A percentile compares a stretch with the other conserved stretches of the same genome.
Evolutionary conservation across 1,140 invertebrate genomes (phyloP).

Genomic region (Bradysia coprophila): DNA sequence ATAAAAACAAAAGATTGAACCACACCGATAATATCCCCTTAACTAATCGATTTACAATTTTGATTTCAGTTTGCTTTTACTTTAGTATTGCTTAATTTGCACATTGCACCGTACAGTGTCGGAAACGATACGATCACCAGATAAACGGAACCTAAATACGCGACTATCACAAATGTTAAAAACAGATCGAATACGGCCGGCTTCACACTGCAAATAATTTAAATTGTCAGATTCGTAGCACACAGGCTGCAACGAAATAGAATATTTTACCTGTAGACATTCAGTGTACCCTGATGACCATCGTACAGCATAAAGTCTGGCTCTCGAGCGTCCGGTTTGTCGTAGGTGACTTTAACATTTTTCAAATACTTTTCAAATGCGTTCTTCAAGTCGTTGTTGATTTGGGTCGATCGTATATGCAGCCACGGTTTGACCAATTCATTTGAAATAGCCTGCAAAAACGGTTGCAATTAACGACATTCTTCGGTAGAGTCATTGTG

Average conservation of each 20-base stretch:
- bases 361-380: slow-evolving; percentile 57
- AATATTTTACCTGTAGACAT: slow-evolving; percentile 64
- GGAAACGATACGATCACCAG: slow-evolving; percentile 59
- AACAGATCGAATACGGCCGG: slow-evolving; percentile 95
- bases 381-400: slow-evolving; percentile 32
- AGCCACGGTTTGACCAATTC: slow-evolving; percentile 16
- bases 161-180: slow-evolving; percentile 64
- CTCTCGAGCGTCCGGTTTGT: slow-evolving; percentile 64
- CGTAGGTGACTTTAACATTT: slow-evolving; percentile 47
- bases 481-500: neutral
- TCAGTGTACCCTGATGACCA: slow-evolving; percentile 53
- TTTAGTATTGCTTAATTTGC: slow-evolving; percentile 15
- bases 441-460: slow-evolving; percentile 13
- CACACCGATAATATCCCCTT: no score
- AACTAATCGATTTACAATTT: no score
- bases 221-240: no score
- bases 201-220: slow-evolving; percentile 62
- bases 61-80: neutral
- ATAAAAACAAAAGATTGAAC: no score
- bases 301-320: slow-evolving; percentile 89
- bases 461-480: neutral
- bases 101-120: slow-evolving; percentile 29
- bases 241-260: neutral
- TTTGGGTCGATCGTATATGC: slow-evolving; percentile 14
- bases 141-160: slow-evolving; percentile 69